phyloP scores from a whole-genome alignment of 1,140 invertebrate species.

The Scaptomyza pallida region DNA sequence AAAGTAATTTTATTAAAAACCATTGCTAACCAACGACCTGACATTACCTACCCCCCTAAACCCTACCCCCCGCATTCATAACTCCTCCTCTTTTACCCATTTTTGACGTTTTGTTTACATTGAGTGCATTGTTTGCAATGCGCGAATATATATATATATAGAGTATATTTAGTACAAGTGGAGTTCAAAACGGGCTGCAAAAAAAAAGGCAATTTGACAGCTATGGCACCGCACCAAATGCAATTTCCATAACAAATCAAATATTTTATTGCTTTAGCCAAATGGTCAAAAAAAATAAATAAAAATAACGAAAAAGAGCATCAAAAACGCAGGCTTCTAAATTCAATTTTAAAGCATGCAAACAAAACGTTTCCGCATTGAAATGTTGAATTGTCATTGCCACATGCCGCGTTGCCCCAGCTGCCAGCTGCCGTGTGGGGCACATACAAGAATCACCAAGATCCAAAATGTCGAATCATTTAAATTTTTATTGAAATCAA shows the following conservation, averaged over 20 bases:
- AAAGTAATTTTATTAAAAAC: constrained; percentile 74
- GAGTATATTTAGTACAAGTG: neutral
- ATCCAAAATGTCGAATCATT: constrained; percentile 40
- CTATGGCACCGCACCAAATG: constrained; percentile 56
- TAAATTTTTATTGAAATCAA: constrained; percentile 51
- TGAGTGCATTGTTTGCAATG: constrained; percentile 46
- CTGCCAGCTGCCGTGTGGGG: constrained; percentile 1
- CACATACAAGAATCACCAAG: constrained; percentile 8
- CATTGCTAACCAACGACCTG: constrained; percentile 34
- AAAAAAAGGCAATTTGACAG: constrained; percentile 55
- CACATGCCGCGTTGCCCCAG: constrained; percentile 1
- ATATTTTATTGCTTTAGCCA: constrained; percentile 69
- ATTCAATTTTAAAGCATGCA: constrained; percentile 40
- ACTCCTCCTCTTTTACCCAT: neutral
- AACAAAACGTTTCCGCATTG: constrained; percentile 40
- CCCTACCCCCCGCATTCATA: constrained; percentile 2
- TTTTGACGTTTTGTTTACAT: constrained; percentile 11
- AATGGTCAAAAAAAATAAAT: constrained; percentile 62
- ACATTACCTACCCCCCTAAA: too few species aligned
- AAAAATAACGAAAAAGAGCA: constrained; percentile 7
- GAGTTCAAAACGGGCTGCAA: neutral
- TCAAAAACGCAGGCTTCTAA: constrained; percentile 27
- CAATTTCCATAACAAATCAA: constrained; percentile 78
- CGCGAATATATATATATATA: constrained; percentile 10
- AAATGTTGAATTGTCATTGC: constrained; percentile 25